phyloP scores from a whole-genome alignment of 1,140 invertebrate species.

The Calliphora vicina region DNA sequence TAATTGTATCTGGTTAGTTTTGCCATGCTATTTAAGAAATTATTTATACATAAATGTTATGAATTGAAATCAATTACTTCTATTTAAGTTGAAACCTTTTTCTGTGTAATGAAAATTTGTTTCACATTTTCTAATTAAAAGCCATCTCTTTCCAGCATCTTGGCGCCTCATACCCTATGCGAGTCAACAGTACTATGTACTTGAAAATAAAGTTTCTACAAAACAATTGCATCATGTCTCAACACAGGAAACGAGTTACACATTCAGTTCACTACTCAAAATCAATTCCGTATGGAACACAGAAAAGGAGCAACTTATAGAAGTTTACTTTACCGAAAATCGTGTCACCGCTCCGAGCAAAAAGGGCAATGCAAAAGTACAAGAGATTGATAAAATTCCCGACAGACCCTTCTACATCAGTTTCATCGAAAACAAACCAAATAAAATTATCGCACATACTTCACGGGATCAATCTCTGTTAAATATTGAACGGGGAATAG shows the following conservation, averaged over 20 bases:
- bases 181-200: constrained; percentile 36
- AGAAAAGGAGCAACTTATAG: constrained; percentile 46
- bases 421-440: constrained; percentile 50
- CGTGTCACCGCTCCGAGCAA: constrained; percentile 40
- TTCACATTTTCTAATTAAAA: too few species aligned
- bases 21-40: too few species aligned
- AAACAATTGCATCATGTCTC: constrained; percentile 18
- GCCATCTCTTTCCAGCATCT: not conserved
- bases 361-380: constrained; percentile 35
- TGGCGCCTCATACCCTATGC: constrained; percentile 24
- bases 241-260: constrained; percentile 44
- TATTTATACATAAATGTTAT: too few species aligned
- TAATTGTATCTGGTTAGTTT: too few species aligned
- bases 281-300: constrained; percentile 54
- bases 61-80: too few species aligned
- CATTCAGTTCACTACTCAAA: constrained; percentile 45
- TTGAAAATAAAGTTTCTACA: constrained; percentile 35
- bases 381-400: constrained; percentile 45
- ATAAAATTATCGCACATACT: constrained; percentile 53
- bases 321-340: constrained; percentile 47
- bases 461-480: constrained; percentile 66
- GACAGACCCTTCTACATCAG: constrained; percentile 58
- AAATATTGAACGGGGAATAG: constrained; percentile 78
- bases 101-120: too few species aligned
- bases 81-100: too few species aligned